Conservation (phyloP, 2,797 vertebrate genomes). For the Acropternis orthonyx region DNA sequence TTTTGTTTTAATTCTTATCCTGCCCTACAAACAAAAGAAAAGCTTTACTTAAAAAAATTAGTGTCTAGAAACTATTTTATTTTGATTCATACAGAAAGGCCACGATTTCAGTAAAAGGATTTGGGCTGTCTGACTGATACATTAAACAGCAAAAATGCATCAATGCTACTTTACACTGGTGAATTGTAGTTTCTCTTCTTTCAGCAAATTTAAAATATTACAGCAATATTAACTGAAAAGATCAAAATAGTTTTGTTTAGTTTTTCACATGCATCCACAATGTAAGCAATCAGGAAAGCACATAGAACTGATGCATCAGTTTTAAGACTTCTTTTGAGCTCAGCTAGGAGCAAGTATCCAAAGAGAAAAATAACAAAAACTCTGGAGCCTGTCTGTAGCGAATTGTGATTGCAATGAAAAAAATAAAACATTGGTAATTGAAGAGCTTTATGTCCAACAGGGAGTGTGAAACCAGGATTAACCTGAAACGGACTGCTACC, state of each 20-base stretch:
- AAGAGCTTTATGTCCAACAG: background rate
- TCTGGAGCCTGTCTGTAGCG: background rate
- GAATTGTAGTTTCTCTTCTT: background rate
- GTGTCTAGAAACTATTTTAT: background rate
- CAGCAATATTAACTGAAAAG: background rate
- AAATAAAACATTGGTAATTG: background rate
- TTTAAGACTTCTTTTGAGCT: background rate
- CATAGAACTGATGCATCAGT: background rate
- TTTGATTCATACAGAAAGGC: background rate
- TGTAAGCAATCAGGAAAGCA: background rate
- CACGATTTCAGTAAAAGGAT: background rate
- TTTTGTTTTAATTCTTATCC: background rate
- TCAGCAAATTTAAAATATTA: background rate
- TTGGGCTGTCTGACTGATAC: background rate
- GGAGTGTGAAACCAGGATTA: background rate
- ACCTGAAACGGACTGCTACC: background rate
- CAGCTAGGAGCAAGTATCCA: background rate
- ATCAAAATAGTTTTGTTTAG: background rate
- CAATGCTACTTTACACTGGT: background rate
- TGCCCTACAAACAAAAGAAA: background rate
- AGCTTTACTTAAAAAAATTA: background rate
- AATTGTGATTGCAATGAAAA: background rate
- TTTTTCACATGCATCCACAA: background rate
- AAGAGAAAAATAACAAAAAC: background rate
- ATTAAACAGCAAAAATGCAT: background rate